Conservation (phyloP, 2,113 vertebrate genomes). For the Gavialis gangeticus region DNA sequence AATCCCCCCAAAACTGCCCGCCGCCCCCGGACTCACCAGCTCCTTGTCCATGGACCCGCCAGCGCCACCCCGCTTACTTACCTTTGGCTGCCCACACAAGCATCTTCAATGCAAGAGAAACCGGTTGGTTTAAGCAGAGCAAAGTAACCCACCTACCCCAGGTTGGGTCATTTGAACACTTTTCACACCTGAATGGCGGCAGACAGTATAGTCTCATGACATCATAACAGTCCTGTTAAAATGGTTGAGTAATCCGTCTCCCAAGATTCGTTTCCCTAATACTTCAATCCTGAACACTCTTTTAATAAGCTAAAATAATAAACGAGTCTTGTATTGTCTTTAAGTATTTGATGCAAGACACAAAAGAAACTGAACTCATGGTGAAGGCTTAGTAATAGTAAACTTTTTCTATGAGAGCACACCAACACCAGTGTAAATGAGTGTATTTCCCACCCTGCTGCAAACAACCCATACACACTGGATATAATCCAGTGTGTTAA, state of each 20-base stretch:
- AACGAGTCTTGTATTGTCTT: constrained; percentile 59
- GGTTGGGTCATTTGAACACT: no score
- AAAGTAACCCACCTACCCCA: no score
- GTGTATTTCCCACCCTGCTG: constrained; percentile 40
- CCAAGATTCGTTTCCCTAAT: constrained; percentile 19
- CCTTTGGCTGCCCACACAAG: not conserved
- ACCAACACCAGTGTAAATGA: constrained; percentile 31
- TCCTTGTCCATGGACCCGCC: no score
- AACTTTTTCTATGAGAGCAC: constrained; percentile 32
- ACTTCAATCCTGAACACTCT: constrained; percentile 54
- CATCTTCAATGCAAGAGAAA: no score
- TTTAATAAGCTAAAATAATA: constrained; percentile 60
- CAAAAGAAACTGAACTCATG: constrained; percentile 36
- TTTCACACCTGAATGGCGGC: no score
- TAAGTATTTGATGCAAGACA: constrained; percentile 63
- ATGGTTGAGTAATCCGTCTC: not conserved
- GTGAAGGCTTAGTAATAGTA: constrained; percentile 39
- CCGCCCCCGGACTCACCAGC: no score
- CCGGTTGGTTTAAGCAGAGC: no score
- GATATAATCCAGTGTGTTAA: constrained; percentile 61
- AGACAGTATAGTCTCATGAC: not conserved
- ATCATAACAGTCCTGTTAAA: constrained; percentile 24
- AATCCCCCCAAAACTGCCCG: no score
- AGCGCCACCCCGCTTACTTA: not conserved
- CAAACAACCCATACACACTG: constrained; percentile 55